These are phyloP conservation scores for Eupsittula cactorum DNA, from an alignment of 2,113 vertebrate genomes.

Conservation along the genomic window DNA sequence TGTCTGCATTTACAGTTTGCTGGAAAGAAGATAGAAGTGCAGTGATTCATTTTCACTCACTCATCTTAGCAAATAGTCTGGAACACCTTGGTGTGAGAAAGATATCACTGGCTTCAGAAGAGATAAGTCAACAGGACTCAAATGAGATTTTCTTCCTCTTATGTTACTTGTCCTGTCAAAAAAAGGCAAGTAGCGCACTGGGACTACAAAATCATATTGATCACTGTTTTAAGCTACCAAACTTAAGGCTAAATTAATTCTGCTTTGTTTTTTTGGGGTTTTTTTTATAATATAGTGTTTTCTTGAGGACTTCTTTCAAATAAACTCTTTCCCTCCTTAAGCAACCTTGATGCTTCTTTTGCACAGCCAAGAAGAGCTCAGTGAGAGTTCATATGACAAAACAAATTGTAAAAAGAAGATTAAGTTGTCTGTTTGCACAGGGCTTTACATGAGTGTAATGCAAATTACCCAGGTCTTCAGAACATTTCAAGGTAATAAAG, in stretches of 20 bases:
- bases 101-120: background rate
- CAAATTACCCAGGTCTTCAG: slow-evolving; percentile 32
- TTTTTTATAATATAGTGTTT: background rate
- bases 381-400: background rate
- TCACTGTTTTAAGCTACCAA: background rate
- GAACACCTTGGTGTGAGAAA: background rate
- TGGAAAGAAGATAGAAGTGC: background rate
- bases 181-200: background rate
- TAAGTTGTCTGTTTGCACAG: slow-evolving; percentile 17
- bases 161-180: background rate
- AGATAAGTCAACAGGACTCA: background rate
- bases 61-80: background rate
- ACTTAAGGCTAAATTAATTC: background rate
- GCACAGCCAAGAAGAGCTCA: background rate
- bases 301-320: background rate
- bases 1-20: background rate
- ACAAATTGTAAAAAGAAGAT: slow-evolving; percentile 9
- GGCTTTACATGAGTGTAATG: background rate
- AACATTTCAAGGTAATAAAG: slow-evolving; percentile 30
- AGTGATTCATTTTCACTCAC: background rate
- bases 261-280: background rate
- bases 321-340: background rate
- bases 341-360: background rate
- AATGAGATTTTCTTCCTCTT: background rate
- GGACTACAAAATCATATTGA: background rate